Evolutionary conservation across 37 sponge, comb jelly and placozoan genomes (phyloP), one percentile per base, ranked within the genome.

Genomic region (Crambe crambe): DNA sequence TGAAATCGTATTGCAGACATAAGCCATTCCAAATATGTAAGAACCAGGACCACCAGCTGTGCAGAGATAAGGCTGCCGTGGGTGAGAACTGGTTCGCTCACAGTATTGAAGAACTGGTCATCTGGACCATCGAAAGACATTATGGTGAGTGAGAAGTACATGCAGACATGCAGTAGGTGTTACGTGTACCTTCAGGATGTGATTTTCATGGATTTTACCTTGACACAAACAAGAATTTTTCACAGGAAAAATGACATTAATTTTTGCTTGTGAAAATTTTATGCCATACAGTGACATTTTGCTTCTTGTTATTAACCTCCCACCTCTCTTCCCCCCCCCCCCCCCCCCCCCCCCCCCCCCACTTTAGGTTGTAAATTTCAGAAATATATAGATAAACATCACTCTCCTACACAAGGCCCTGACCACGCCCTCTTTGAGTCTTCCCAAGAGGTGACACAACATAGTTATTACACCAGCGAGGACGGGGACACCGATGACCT

Each of bases 81-180:
- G 72, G 72, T 35, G 85, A 90, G 23, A 74, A 57, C 39, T 85
- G 90, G 85, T 90, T 75, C 59, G 81, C 82, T 42, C 90, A 90
- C 85, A 84, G 81, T 59, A 73, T 90, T 2, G 90, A 90, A 56
- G 90, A 90, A 51, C 81, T 90, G 26, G 90, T 90, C 42, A 71
- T 90, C 22, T 90, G 90, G 90, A 90, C 90, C 20, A 41, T 90
- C 10, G 81, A 90, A 73, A 80, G 90, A 79, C 79, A 85, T 41
- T 83, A 74, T 40, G 81, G 90, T 90, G 31, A 54, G 85, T 61
- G 25, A 23, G 10, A 35, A n/a, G n/a, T n/a, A n/a, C n/a, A n/a
- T n/a, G n/a, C n/a, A n/a, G n/a, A n/a, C n/a, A n/a, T n/a, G n/a
- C n/a, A n/a, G n/a, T n/a, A n/a, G n/a, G n/a, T 25, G 35, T 3